Conservation (phyloP, 92 coral and sea anemone species). For the Pocillopora grandis region DNA sequence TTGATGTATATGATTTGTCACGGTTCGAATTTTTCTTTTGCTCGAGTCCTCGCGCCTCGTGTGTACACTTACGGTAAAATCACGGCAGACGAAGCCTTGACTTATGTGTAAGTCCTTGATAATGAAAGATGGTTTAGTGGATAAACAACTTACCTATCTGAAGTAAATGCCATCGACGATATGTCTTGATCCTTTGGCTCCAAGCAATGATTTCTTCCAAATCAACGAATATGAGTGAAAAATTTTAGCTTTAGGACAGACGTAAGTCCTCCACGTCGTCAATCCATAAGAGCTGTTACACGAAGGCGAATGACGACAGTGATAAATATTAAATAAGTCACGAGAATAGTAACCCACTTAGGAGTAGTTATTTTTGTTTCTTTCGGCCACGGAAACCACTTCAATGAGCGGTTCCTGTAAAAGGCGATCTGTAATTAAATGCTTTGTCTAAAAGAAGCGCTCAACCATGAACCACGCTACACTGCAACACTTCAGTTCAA, state of each 20-base stretch:
- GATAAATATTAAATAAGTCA: background rate
- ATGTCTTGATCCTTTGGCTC: background rate
- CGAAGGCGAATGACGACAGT: background rate
- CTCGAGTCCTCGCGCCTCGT: too few relatives aligned
- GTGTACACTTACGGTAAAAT: too few relatives aligned
- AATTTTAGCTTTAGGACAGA: background rate
- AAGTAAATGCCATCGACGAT: background rate
- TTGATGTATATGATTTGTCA: too few relatives aligned
- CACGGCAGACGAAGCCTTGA: too few relatives aligned
- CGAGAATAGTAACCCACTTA: background rate
- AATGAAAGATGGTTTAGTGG: too few relatives aligned
- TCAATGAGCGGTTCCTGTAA: background rate
- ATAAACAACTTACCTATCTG: background rate
- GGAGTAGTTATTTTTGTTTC: slow-evolving; percentile 1
- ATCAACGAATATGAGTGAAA: background rate
- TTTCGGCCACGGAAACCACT: background rate
- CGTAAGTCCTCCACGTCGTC: background rate
- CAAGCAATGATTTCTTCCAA: background rate
- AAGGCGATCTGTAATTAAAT: background rate
- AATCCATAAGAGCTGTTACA: background rate
- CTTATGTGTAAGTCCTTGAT: too few relatives aligned
- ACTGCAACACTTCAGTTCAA: background rate
- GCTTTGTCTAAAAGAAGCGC: slow-evolving; percentile 5
- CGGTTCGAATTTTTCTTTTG: too few relatives aligned
- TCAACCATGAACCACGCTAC: slow-evolving; percentile 25